Evolutionary conservation across 2,888 invertebrate genomes (phyloP).

Genomic region (Graphium colonna): DNA sequence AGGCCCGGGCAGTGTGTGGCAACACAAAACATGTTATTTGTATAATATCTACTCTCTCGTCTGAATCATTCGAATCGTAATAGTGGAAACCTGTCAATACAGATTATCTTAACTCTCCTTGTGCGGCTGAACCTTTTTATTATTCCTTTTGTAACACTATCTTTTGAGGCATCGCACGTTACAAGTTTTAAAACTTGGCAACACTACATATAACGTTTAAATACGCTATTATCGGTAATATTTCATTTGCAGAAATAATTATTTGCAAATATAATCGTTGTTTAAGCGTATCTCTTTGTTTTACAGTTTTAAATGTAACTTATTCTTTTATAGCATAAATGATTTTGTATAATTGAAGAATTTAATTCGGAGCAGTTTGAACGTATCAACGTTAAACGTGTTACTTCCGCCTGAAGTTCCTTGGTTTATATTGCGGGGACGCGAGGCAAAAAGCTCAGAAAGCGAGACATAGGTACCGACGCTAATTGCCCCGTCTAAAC

Average conservation of each 20-base stretch:
- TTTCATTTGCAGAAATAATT: neutral
- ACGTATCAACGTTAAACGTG: neutral
- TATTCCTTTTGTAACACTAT: slow-evolving; percentile 25
- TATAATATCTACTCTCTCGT: slow-evolving; percentile 54
- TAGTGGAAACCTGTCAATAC: slow-evolving; percentile 76
- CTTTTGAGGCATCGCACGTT: slow-evolving; percentile 9
- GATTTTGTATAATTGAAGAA: no score
- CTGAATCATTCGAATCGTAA: slow-evolving; percentile 66
- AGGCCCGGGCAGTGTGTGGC: slow-evolving; percentile 32
- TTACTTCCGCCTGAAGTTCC: neutral
- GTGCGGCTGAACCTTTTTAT: slow-evolving; percentile 30
- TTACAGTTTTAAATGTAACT: no score
- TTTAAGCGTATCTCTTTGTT: neutral
- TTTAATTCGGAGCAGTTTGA: no score
- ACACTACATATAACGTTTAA: slow-evolving; percentile 1
- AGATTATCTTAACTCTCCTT: slow-evolving; percentile 54
- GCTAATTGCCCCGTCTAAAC: slow-evolving; percentile 33
- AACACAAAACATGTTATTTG: slow-evolving; percentile 52
- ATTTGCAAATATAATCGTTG: neutral
- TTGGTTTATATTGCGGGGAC: neutral
- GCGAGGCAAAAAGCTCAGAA: slow-evolving; percentile 23
- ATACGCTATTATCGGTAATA: neutral
- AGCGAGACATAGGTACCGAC: slow-evolving; percentile 26
- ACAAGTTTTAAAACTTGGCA: slow-evolving; percentile 7
- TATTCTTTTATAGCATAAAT: no score